Evolutionary conservation across 2,113 vertebrate species (phyloP), one percentile per base, ranked within the genome.

Genomic region (Tenebrosternarchus preto): DNA sequence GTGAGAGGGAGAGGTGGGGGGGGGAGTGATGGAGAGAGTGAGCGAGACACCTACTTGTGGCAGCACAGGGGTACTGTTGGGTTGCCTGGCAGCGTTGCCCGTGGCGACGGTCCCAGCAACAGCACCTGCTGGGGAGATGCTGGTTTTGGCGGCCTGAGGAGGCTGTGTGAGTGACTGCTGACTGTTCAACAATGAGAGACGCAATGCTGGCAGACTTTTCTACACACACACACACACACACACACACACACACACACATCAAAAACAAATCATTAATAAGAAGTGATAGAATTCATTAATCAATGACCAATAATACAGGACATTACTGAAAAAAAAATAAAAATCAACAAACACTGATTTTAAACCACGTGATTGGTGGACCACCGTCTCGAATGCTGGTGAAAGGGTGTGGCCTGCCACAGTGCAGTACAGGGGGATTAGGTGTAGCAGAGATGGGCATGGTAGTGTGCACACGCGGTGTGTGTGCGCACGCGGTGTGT

Each of bases 141-240:
- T 82, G 61, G 90, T 90, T 86, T 94, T 95, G 82, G 83, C 88
- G 83, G 91, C 92, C 60, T 94, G 94, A 17, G 86, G 90, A 11
- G 91, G 88, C 82, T 93, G 94, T 78, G 80, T 90, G 87, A 94
- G 86, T 80, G 92, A 92, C 77, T 96, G 93, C 87, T 94, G 95
- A 90, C 92, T 95, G 39, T 89, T 96, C 87, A 95, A 85, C 85
- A 96, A 88, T 84, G 95, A 95, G 88, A 96, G 90, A 89, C 95
- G 92, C 87, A 96, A 86, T 80, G 94, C 95, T 71, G 95, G 95
- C 56, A 96, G 93, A 90, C 95, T 96, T 89, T 96, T 96, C 95
- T 96, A 88, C 1, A 83, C 76, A 85, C 67, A 80, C 56, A 80
- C 3, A 74, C 63, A 82, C 39, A 22, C 76, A 86, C 78, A 82